A percentile compares a stretch with the other conserved stretches of the same genome.
Conservation (phyloP, 2,797 vertebrate species). For the Tenualosa thibaudeaui region DNA sequence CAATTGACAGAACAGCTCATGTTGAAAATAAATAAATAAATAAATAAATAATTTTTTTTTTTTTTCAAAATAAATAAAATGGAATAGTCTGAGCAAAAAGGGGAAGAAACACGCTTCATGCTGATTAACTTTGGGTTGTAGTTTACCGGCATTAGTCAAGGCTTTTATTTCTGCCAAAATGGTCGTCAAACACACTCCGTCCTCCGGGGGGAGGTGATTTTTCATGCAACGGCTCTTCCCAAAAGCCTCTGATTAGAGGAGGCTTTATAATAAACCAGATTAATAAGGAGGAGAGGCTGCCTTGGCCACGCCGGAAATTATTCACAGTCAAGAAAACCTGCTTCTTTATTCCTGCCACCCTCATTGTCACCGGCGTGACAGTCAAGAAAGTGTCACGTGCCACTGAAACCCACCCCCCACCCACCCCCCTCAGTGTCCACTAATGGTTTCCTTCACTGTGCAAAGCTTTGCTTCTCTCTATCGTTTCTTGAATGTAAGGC, state of each 20-base stretch:
- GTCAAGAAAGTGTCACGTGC: neutral
- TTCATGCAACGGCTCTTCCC: conserved; percentile 50
- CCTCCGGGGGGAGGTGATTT: conserved; percentile 58
- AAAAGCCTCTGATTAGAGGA: conserved; percentile 49
- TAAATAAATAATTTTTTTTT: too few relatives aligned
- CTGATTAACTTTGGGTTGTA: conserved; percentile 64
- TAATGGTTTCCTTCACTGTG: neutral
- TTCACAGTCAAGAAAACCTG: conserved; percentile 26
- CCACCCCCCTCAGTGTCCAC: neutral
- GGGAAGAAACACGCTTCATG: conserved; percentile 64
- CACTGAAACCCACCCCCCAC: neutral
- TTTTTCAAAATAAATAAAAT: conserved; percentile 47
- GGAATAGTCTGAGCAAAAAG: conserved; percentile 57
- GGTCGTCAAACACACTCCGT: conserved; percentile 49
- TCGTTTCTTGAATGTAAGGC: neutral
- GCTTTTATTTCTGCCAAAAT: conserved; percentile 63
- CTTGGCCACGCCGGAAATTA: conserved; percentile 39
- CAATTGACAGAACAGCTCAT: neutral
- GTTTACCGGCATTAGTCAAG: conserved; percentile 62
- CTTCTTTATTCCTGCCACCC: neutral
- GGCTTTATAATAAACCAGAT: conserved; percentile 45
- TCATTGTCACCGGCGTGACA: neutral
- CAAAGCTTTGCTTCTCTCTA: neutral
- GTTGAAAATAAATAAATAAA: neutral
- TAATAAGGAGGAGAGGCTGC: conserved; percentile 26